phyloP scores from a whole-genome alignment of 2,797 vertebrate genomes.

The Pithecia hirsuta region DNA sequence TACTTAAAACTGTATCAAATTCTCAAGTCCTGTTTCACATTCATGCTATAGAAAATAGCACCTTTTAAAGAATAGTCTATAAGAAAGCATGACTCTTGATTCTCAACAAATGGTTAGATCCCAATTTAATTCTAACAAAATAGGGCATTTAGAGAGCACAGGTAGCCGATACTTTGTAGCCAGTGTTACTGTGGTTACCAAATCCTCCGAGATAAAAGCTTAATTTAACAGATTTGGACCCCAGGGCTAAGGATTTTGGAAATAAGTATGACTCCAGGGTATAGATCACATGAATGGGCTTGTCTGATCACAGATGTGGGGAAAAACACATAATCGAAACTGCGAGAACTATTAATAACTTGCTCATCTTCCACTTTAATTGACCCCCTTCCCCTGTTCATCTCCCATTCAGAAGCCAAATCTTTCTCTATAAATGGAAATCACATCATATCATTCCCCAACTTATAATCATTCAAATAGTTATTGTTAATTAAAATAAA shows the following conservation, averaged over 20 bases:
- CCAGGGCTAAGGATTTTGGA: background rate
- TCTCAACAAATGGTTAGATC: conserved; percentile 18
- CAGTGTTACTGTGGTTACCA: background rate
- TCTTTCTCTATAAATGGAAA: background rate
- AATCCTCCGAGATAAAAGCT: background rate
- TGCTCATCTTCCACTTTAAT: background rate
- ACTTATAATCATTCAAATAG: background rate
- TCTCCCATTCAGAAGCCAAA: background rate
- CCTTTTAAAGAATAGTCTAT: conserved; percentile 21
- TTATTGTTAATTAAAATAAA: background rate
- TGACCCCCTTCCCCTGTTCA: too few relatives aligned
- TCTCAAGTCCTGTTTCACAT: conserved; percentile 26
- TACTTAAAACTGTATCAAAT: conserved; percentile 30
- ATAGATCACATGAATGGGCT: background rate
- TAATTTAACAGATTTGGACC: conserved; percentile 8
- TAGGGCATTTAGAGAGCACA: background rate
- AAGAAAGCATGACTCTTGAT: background rate
- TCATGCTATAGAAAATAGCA: background rate
- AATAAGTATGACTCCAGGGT: background rate
- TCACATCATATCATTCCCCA: background rate
- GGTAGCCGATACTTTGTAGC: background rate
- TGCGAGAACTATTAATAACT: background rate
- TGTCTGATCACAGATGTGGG: background rate
- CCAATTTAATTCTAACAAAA: conserved; percentile 20
- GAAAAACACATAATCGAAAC: background rate